Base-by-base conservation (phyloP, 2,113 vertebrate genomes). In the Peromyscus californicus region DNA sequence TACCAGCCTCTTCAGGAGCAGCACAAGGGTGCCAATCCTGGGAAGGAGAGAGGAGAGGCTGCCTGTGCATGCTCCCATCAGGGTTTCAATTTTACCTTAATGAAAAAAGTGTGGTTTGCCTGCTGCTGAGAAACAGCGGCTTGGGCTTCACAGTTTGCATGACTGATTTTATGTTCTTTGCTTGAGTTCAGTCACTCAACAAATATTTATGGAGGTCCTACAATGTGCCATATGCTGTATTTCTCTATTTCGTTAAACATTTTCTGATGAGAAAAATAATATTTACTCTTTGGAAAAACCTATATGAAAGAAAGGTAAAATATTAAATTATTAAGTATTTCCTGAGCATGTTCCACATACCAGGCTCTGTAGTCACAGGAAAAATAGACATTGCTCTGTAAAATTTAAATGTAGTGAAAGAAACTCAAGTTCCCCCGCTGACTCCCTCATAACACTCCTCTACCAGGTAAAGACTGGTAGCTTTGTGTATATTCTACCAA, bases 161-260 rank as follows among this genome's bases (percentile, higher is more conserved):
- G 39, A 16, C 31, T 94, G 76, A 61, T 59, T 95, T 93, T 74
- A 78, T 67, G 45, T 36, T 96, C 76, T 94, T 84, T 89, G 33
- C 83, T 67, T 82, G 65, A 36, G 15, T 89, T 97, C 65, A 79
- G 59, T 94, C 67, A 48, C 22, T 94, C 93, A 82, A 39, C 65
- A 96, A 97, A 95, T 97, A 96, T 48, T 93, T 94, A 42, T 95
- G 59, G n/a, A 54, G 36, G 39, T 78, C 54, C 51, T 45, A 78
- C 39, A 48, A 48, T n/a, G 5, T 45, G 45, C 79, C 85, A 85
- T 78, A 78, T 54, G 88, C 61, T 78, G 70, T 65, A 79, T 78
- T 63, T 88, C 48, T 33, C 17, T 19, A 19, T 72, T 75, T 72
- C 61, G 82, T 79, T 65, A 42, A 92, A 90, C 70, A 80, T 85